phyloP scores from a whole-genome alignment of 2,113 vertebrate genomes.

The Takifugu bimaculatus region DNA sequence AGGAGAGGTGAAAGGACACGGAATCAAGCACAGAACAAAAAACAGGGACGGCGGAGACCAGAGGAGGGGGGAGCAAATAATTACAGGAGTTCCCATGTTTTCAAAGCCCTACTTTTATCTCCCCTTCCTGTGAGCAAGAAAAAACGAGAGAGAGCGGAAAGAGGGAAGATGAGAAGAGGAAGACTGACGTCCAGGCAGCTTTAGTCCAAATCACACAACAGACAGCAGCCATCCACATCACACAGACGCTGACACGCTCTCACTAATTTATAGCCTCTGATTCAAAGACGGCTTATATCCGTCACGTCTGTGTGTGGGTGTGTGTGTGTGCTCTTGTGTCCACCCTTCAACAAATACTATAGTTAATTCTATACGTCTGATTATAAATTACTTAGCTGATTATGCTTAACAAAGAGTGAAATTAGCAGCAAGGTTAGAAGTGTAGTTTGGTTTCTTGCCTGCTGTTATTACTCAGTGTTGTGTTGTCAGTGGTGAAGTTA shows the following conservation, averaged over 20 bases:
- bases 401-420: too few species aligned
- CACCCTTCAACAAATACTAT: too few species aligned
- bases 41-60: slow-evolving; percentile 10
- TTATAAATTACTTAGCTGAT: too few species aligned
- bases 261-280: slow-evolving; percentile 31
- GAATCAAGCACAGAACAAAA: slow-evolving; percentile 8
- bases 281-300: slow-evolving; percentile 25
- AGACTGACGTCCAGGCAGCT: slow-evolving; percentile 50
- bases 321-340: too few species aligned
- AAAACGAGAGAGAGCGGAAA: slow-evolving; percentile 35
- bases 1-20: not conserved
- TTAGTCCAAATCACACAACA: slow-evolving; percentile 45
- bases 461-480: too few species aligned
- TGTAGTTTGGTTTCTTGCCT: too few species aligned
- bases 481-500: too few species aligned
- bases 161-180: slow-evolving; percentile 29
- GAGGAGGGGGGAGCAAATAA: slow-evolving; percentile 48
- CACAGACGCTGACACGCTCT: slow-evolving; percentile 30
- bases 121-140: slow-evolving; percentile 65
- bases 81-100: slow-evolving; percentile 66
- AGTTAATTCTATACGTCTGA: too few species aligned
- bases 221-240: slow-evolving; percentile 45
- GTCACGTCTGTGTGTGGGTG: not conserved
- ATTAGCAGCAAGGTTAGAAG: too few species aligned
- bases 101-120: slow-evolving; percentile 72